Evolutionary conservation across 2,797 vertebrate genomes (phyloP).

Genomic region (Galaxias olidus): DNA sequence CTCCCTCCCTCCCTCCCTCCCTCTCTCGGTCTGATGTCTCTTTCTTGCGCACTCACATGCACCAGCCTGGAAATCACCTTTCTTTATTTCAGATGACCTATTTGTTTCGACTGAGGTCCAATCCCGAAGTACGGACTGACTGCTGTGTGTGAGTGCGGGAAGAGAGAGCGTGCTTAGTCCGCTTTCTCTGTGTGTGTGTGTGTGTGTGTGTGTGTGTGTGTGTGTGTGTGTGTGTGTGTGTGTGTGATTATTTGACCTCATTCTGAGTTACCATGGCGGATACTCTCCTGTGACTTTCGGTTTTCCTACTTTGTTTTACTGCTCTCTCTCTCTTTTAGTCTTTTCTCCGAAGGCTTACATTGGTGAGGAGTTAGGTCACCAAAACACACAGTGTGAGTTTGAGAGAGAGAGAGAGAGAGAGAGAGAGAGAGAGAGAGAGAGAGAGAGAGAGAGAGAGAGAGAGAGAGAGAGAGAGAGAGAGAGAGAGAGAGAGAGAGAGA

Average conservation of each 20-base stretch:
- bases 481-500: not conserved
- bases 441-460: not conserved
- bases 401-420: not conserved
- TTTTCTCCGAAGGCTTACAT: slow-evolving; percentile 9
- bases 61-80: not conserved
- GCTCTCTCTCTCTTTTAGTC: slow-evolving; percentile 6
- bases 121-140: too few species aligned
- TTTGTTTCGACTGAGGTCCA: too few species aligned
- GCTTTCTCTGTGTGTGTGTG: slow-evolving; percentile 13
- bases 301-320: slow-evolving; percentile 15
- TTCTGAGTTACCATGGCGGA: not conserved
- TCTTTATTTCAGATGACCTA: not conserved
- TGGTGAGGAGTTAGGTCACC: slow-evolving; percentile 1
- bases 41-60: not conserved
- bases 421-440: not conserved
- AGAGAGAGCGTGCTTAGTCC: too few species aligned
- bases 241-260: slow-evolving; percentile 30
- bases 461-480: not conserved
- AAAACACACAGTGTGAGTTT: not conserved
- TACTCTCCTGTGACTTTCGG: not conserved
- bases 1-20: not conserved
- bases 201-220: slow-evolving; percentile 19
- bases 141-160: too few species aligned
- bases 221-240: slow-evolving; percentile 28
- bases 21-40: slow-evolving; percentile 6